Conservation (phyloP, 2,888 invertebrate species). For the Dasypogon diadema region DNA sequence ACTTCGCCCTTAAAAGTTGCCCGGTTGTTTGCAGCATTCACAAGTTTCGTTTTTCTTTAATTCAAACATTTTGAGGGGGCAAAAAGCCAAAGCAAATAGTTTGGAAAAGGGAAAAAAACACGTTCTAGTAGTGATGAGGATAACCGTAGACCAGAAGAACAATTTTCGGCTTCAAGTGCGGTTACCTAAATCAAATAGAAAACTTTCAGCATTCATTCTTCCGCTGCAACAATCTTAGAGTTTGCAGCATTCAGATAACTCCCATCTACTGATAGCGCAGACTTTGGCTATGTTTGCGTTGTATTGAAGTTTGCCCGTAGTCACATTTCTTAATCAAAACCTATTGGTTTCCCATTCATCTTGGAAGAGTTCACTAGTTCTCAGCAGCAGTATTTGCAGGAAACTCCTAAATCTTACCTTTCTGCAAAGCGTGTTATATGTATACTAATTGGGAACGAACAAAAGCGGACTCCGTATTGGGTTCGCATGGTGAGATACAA, state of each 20-base stretch:
- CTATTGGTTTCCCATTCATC: slow-evolving; percentile 4
- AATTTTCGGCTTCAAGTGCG: slow-evolving; percentile 42
- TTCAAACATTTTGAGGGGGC: slow-evolving; percentile 30
- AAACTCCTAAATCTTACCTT: too few relatives aligned
- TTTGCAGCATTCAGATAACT: slow-evolving; percentile 19
- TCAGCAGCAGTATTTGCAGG: too few relatives aligned
- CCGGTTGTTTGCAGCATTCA: slow-evolving; percentile 11
- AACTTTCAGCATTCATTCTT: slow-evolving; percentile 19
- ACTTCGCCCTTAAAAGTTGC: slow-evolving; percentile 28
- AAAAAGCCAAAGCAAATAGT: slow-evolving; percentile 34
- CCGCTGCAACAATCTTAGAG: background rate
- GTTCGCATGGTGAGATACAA: background rate
- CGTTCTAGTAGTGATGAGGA: background rate
- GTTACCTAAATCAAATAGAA: slow-evolving; percentile 41
- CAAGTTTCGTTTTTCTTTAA: slow-evolving; percentile 39
- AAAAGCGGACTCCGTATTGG: background rate
- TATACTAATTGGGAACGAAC: background rate
- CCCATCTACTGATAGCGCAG: background rate
- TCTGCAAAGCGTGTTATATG: too few relatives aligned
- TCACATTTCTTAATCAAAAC: slow-evolving; percentile 31
- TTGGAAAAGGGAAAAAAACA: background rate
- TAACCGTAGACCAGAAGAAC: slow-evolving; percentile 22
- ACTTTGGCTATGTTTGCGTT: background rate
- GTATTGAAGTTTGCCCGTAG: slow-evolving; percentile 14
- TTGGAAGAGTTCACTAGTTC: too few relatives aligned